phyloP scores from a whole-genome alignment of 2,888 invertebrate genomes.

The Anodontia alba region DNA sequence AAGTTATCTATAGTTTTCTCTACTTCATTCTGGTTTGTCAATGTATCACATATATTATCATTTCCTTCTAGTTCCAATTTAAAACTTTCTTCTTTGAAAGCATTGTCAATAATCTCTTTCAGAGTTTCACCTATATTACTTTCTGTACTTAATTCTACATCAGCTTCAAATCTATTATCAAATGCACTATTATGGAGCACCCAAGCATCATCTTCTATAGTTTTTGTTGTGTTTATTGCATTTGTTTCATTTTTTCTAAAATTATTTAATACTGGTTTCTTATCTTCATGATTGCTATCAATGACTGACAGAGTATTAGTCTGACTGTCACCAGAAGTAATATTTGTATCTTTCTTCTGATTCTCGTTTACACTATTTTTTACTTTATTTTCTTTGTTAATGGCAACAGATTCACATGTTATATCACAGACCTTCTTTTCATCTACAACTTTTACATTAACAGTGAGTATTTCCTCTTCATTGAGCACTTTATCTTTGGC shows the following conservation, averaged over 20 bases:
- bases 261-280: neutral
- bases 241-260: neutral
- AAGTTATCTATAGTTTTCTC: neutral
- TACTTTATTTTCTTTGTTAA: neutral
- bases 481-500: slow-evolving; percentile 27
- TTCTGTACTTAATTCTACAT: neutral
- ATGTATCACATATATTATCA: slow-evolving; percentile 12
- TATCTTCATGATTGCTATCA: neutral
- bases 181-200: neutral
- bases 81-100: slow-evolving; percentile 7
- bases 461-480: slow-evolving; percentile 74
- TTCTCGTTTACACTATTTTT: neutral
- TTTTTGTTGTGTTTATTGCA: neutral
- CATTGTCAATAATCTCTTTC: slow-evolving; percentile 17
- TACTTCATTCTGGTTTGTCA: neutral
- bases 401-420: slow-evolving; percentile 28
- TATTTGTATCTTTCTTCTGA: neutral
- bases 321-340: neutral
- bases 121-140: slow-evolving; percentile 4
- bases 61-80: slow-evolving; percentile 20
- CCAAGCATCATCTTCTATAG: neutral
- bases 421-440: slow-evolving; percentile 63
- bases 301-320: neutral
- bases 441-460: slow-evolving; percentile 68
- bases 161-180: neutral